Evolutionary conservation across 2,113 vertebrate genomes (phyloP).

Genomic region (Forbesichthys agassizii): DNA sequence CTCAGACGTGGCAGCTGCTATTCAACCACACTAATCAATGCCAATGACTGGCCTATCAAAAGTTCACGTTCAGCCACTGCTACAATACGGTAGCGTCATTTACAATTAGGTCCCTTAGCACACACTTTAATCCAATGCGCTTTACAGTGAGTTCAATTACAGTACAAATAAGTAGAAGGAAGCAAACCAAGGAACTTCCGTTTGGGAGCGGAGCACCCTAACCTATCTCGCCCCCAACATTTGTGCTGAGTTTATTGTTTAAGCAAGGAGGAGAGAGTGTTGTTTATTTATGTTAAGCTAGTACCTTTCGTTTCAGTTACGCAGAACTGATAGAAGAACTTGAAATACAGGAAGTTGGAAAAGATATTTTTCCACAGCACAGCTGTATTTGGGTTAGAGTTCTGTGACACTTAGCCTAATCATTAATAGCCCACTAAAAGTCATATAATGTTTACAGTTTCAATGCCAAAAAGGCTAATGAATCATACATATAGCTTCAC

Average conservation of each 20-base stretch:
- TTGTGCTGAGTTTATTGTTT: conserved; percentile 54
- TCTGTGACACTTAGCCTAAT: not conserved
- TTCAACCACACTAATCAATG: conserved; percentile 61
- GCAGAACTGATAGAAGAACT: conserved; percentile 30
- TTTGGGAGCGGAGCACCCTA: conserved; percentile 28
- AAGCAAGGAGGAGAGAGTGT: conserved; percentile 46
- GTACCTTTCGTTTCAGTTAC: conserved; percentile 47
- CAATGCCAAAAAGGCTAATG: not conserved
- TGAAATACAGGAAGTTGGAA: conserved; percentile 19
- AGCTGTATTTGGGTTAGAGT: conserved; percentile 18
- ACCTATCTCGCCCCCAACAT: conserved; percentile 41
- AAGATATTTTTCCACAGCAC: not conserved
- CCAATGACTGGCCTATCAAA: conserved; percentile 53
- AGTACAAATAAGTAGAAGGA: too few relatives aligned
- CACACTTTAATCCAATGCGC: too few relatives aligned
- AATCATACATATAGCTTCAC: conserved; percentile 3
- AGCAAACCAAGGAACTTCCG: too few relatives aligned
- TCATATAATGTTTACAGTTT: conserved; percentile 13
- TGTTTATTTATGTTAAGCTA: conserved; percentile 58
- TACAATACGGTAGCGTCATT: conserved; percentile 13
- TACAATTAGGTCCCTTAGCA: too few relatives aligned
- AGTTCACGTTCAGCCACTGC: conserved; percentile 51
- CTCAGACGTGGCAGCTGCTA: conserved; percentile 37
- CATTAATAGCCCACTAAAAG: not conserved
- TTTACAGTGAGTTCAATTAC: too few relatives aligned